phyloP scores from a whole-genome alignment of 2,888 invertebrate species.

The Nycteola revayana region DNA sequence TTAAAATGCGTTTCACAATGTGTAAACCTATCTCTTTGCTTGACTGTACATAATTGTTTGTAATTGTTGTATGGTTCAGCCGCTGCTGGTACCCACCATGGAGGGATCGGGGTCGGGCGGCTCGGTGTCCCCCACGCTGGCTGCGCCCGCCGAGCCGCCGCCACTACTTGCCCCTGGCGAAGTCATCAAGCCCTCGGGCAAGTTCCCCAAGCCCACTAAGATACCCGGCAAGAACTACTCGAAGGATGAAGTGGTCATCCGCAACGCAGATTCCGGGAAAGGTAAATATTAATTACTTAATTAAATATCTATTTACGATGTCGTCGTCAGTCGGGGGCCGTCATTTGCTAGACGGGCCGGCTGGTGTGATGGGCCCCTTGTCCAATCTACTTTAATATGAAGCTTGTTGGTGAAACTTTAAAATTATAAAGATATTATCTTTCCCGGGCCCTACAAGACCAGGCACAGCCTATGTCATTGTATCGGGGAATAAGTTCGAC shows the following conservation, averaged over 20 bases:
- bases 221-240: constrained; percentile 96
- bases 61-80: constrained; percentile 38
- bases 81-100: constrained; percentile 76
- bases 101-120: constrained; percentile 74
- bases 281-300: constrained; percentile 78
- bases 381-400: no score
- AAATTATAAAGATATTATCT: no score
- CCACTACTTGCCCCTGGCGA: constrained; percentile 90
- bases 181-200: constrained; percentile 93
- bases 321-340: no score
- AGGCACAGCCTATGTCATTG: no score
- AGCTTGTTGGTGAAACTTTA: no score
- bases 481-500: no score
- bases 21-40: no score
- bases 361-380: no score
- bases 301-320: background rate
- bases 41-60: no score
- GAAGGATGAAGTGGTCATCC: constrained; percentile 96
- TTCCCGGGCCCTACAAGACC: no score
- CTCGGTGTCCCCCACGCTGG: constrained; percentile 82
- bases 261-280: constrained; percentile 98
- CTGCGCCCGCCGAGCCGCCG: constrained; percentile 77
- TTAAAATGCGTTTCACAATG: no score
- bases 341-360: no score
- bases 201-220: constrained; percentile 93